Percentiles rank a stretch among this genome's conserved stretches.
Conservation (phyloP, 2,113 vertebrate genomes). For the Zootoca vivipara region DNA sequence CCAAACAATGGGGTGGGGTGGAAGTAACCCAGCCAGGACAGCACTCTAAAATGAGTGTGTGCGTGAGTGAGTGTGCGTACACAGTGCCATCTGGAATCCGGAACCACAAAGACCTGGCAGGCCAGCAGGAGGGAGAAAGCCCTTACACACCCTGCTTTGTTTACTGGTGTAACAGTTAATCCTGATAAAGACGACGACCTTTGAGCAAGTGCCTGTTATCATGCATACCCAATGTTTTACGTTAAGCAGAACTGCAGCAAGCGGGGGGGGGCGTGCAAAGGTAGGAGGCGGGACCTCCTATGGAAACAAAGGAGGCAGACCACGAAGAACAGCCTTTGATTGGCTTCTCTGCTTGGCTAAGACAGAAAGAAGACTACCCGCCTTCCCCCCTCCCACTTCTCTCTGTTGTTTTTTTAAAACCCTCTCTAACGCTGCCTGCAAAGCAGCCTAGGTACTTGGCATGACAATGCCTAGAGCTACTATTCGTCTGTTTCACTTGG, state of each 20-base stretch:
- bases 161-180: slow-evolving; percentile 76
- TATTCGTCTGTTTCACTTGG: slow-evolving; percentile 34
- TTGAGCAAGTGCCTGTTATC: slow-evolving; percentile 68
- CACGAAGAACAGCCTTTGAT: slow-evolving; percentile 57
- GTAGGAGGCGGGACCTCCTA: slow-evolving; percentile 52
- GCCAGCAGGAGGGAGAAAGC: slow-evolving; percentile 44
- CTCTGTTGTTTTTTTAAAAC: no score
- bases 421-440: not conserved
- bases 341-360: slow-evolving; percentile 60
- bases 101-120: slow-evolving; percentile 61
- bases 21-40: slow-evolving; percentile 77
- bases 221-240: slow-evolving; percentile 64
- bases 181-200: slow-evolving; percentile 67
- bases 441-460: slow-evolving; percentile 57
- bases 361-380: slow-evolving; percentile 36
- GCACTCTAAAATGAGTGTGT: slow-evolving; percentile 52
- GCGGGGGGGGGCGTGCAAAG: slow-evolving; percentile 50
- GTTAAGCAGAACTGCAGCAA: slow-evolving; percentile 52
- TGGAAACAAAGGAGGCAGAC: slow-evolving; percentile 55
- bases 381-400: not conserved
- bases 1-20: slow-evolving; percentile 80
- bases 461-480: not conserved
- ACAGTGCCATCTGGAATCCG: slow-evolving; percentile 79
- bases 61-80: not conserved
- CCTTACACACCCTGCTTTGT: slow-evolving; percentile 59